Conservation (phyloP, 2,888 invertebrate species). For the Liodrosophila aerea region DNA sequence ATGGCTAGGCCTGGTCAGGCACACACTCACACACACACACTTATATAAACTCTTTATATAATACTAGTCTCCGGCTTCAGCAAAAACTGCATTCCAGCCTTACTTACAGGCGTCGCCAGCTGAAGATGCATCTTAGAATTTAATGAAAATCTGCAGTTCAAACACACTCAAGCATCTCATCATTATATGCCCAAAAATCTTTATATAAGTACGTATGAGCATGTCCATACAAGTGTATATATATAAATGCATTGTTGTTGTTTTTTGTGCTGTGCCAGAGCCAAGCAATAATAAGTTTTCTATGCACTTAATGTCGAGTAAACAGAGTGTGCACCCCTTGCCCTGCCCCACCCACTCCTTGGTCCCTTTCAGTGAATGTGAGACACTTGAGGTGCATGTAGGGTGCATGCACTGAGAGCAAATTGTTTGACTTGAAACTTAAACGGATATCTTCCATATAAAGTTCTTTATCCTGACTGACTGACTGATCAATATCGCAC, state of each 20-base stretch:
- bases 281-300: conserved; percentile 75
- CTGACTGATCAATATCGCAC: too few relatives aligned
- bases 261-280: conserved; percentile 69
- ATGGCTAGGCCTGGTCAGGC: conserved; percentile 27
- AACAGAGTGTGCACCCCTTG: conserved; percentile 50
- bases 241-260: conserved; percentile 34
- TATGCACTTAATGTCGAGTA: conserved; percentile 76
- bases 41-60: conserved; percentile 1
- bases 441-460: too few relatives aligned
- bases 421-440: too few relatives aligned
- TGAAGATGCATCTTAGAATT: conserved; percentile 71
- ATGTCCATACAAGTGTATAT: conserved; percentile 10
- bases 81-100: conserved; percentile 69
- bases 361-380: not conserved
- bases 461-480: too few relatives aligned
- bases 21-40: not conserved
- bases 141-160: conserved; percentile 71
- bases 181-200: conserved; percentile 64
- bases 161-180: conserved; percentile 36
- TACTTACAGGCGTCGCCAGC: conserved; percentile 50
- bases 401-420: not conserved
- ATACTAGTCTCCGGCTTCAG: conserved; percentile 22
- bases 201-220: conserved; percentile 30
- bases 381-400: conserved; percentile 46
- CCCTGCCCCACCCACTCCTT: not conserved